Percentiles rank a stretch among this genome's conserved stretches.
These are phyloP conservation scores for Oithona nana DNA, from an alignment of 2,888 invertebrate genomes.

Conservation along the genomic window DNA sequence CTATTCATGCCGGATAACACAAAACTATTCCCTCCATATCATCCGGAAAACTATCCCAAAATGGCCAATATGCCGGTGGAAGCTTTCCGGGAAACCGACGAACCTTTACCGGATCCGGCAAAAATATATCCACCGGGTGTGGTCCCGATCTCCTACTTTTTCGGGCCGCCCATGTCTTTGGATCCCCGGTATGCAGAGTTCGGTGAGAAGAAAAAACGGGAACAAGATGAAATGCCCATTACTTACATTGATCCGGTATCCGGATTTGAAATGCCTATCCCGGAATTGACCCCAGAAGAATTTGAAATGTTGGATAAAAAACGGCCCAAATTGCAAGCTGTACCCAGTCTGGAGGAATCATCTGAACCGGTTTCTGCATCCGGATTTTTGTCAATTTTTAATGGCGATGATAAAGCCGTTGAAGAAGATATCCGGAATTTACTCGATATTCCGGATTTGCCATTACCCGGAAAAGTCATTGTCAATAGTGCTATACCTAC, in stretches of 20 bases:
- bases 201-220: not conserved
- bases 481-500: not conserved
- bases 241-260: not conserved
- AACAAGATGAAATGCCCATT: not conserved
- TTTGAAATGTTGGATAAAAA: slow-evolving; percentile 2
- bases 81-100: slow-evolving; percentile 5
- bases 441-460: not conserved
- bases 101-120: slow-evolving; percentile 1
- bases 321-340: slow-evolving; percentile 8
- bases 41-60: not conserved
- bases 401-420: not conserved
- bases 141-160: slow-evolving; percentile 9
- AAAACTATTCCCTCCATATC: not conserved
- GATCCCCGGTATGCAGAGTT: not conserved
- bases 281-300: not conserved
- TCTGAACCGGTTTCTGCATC: slow-evolving; percentile 13
- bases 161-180: not conserved
- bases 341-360: not conserved
- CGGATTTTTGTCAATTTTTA: slow-evolving; percentile 10
- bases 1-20: not conserved
- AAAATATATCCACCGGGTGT: slow-evolving; percentile 10
- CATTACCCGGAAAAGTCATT: not conserved
- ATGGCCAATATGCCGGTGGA: slow-evolving; percentile 13
- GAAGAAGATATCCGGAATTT: not conserved
- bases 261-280: not conserved